Evolutionary conservation across 92 coral and sea anemone genomes (phyloP), one percentile per base, ranked within the genome.

Genomic region (Parazoanthus atlanticus): DNA sequence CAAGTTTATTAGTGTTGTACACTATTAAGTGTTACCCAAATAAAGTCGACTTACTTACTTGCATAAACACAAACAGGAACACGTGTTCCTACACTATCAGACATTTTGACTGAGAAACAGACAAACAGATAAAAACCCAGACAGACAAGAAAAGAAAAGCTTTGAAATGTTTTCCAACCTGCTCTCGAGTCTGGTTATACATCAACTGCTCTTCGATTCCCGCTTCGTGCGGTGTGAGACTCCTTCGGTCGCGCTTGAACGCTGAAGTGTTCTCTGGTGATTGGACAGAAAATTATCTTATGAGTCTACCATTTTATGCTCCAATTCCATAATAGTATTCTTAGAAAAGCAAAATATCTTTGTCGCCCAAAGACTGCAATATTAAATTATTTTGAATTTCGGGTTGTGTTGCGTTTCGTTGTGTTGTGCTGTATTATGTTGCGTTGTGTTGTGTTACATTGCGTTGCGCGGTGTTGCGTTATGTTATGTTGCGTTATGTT

Each of bases 181-280:
- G 89, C 61, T 91, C 88, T 36, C 82, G 79, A 43, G 82, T 52
- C 76, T 78, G 88, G 30, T 91, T 82, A 65, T 36, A 91, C 3
- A 76, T 46, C 26, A 88, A 7, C 6, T 91, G 86, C 15, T 69
- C 88, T 16, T 91, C 91, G 34, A 81, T 77, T 88, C 88, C 93
- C 1, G 85, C 38, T 1, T 61, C 74, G n/a, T 61, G 74, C 32
- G 28, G 31, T 8, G 58, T 36, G 47, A 64, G 32, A 33, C 29
- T 81, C 47, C 74, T 61, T 3, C 11, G 85, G 52, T 64, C 75
- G 21, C 69, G 91, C 66, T 88, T 88, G 76, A 78, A 88, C 23
- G 69, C 43, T 11, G 85, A 56, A 8, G 91, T 71, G 26, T 65
- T 86, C 46, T 91, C 93, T 91, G 21, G 13, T n/a, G 74, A 65